Conservation (phyloP, 1,140 invertebrate species). For the Drosophila mauritiana region DNA sequence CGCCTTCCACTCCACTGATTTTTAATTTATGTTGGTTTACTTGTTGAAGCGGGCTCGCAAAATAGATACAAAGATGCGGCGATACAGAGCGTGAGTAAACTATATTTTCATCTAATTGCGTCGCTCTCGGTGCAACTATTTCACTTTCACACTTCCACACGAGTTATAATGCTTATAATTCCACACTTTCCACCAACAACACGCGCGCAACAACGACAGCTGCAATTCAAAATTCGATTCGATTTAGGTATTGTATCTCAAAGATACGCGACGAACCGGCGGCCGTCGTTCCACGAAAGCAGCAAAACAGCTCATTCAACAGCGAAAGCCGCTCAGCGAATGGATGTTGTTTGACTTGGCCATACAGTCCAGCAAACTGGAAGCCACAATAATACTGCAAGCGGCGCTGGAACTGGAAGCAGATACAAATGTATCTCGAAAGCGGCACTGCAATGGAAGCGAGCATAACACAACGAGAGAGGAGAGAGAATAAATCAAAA, state of each 20-base stretch:
- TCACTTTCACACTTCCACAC: conserved; percentile 72
- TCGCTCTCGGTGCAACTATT: conserved; percentile 61
- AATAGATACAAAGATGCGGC: conserved; percentile 18
- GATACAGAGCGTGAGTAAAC: conserved; percentile 20
- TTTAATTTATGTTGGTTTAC: conserved; percentile 34
- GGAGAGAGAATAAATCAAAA: not conserved
- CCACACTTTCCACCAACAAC: conserved; percentile 49
- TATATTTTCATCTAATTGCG: conserved; percentile 70
- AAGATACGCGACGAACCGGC: conserved; percentile 28
- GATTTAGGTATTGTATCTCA: conserved; percentile 29
- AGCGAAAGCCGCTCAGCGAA: conserved; percentile 79
- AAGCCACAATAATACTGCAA: conserved; percentile 53
- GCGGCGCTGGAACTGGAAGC: conserved; percentile 37
- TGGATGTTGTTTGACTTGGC: conserved; percentile 44
- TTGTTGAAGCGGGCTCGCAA: conserved; percentile 49
- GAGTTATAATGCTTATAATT: conserved; percentile 42
- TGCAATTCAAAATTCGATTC: conserved; percentile 60
- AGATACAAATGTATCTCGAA: conserved; percentile 51
- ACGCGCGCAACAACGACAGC: conserved; percentile 58
- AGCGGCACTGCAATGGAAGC: conserved; percentile 40
- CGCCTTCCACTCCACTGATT: conserved; percentile 57
- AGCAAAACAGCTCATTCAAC: conserved; percentile 61
- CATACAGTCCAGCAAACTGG: conserved; percentile 34
- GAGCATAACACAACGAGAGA: not conserved
- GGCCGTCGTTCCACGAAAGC: conserved; percentile 36